phyloP scores from a whole-genome alignment of 2,113 vertebrate species.

The Gracilinanus agilis region DNA sequence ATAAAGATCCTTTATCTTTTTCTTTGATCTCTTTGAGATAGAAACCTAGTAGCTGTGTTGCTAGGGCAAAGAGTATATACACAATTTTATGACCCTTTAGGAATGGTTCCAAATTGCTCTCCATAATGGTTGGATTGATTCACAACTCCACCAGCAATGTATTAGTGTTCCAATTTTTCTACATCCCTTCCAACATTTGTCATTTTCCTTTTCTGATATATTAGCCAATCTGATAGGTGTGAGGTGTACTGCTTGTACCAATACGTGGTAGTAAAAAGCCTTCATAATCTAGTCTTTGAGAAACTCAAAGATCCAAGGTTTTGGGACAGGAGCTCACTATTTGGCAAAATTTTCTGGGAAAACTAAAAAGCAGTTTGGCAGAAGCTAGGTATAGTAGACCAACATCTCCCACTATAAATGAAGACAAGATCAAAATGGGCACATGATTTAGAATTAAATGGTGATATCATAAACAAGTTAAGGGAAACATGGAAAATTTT shows the following conservation, averaged over 20 bases:
- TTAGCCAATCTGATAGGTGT: not conserved
- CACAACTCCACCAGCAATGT: too few species aligned
- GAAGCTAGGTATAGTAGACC: not conserved
- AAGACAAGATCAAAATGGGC: not conserved
- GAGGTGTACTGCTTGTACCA: not conserved
- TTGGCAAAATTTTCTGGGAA: not conserved
- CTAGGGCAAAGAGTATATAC: not conserved
- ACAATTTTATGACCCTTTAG: not conserved
- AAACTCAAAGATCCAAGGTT: not conserved
- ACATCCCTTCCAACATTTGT: not conserved
- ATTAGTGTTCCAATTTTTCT: too few species aligned
- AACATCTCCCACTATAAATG: not conserved
- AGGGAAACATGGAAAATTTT: not conserved
- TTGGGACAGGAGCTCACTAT: not conserved
- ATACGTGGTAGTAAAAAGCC: too few species aligned
- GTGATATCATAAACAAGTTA: not conserved
- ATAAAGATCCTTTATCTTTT: not conserved
- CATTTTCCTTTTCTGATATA: not conserved
- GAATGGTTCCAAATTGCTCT: not conserved
- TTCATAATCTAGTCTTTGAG: not conserved
- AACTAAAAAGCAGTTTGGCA: not conserved
- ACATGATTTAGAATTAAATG: not conserved
- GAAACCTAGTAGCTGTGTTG: not conserved
- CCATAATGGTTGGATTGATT: not conserved
- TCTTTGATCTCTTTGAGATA: not conserved